phyloP scores from a whole-genome alignment of 1,140 invertebrate genomes.

The Potamilus streckersoni region DNA sequence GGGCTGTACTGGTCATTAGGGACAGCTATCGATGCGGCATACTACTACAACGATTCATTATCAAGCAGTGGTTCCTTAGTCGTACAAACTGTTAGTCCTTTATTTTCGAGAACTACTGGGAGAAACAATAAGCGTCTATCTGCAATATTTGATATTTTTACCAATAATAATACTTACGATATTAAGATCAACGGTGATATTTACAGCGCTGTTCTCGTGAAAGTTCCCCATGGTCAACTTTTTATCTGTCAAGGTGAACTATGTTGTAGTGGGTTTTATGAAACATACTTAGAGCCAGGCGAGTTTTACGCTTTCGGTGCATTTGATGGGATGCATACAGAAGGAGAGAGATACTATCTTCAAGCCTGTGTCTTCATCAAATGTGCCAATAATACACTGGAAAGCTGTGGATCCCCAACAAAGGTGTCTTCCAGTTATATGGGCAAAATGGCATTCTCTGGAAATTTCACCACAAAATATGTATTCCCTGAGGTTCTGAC shows the following conservation, averaged over 20 bases:
- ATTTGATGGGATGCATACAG: no score
- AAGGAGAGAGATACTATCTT: no score
- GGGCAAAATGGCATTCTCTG: no score
- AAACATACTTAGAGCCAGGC: not conserved
- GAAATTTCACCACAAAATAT: no score
- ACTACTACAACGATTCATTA: slow-evolving; percentile 32
- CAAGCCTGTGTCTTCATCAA: no score
- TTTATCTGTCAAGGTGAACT: slow-evolving; percentile 33
- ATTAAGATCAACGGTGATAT: slow-evolving; percentile 13
- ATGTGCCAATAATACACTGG: no score
- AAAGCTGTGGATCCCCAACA: no score
- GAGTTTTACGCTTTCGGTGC: no score
- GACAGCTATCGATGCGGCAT: slow-evolving; percentile 46
- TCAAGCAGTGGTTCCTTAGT: slow-evolving; percentile 31
- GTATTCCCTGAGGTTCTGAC: no score
- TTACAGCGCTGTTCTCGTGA: slow-evolving; percentile 2
- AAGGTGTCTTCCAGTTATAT: no score
- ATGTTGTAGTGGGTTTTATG: slow-evolving; percentile 40
- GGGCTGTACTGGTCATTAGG: slow-evolving; percentile 68
- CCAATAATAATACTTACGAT: not conserved
- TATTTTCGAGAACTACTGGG: not conserved
- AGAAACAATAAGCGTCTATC: no score
- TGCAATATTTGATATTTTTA: no score
- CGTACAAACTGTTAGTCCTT: slow-evolving; percentile 28
- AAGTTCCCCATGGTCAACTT: not conserved